These are phyloP conservation scores for Labia minor DNA, from an alignment of 2,888 invertebrate genomes.

Conservation along the genomic window DNA sequence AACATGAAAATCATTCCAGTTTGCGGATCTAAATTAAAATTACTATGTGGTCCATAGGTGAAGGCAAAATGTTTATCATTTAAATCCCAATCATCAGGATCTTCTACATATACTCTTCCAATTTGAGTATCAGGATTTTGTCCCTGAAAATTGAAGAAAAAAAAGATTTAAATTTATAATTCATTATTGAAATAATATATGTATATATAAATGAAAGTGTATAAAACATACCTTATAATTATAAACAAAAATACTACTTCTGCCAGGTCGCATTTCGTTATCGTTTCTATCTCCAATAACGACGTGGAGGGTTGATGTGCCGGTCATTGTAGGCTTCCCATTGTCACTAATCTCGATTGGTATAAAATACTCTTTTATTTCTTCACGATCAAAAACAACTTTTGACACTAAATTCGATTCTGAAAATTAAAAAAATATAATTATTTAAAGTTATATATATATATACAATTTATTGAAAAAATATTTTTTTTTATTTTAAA, in stretches of 20 bases:
- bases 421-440: constrained; percentile 28
- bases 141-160: constrained; percentile 42
- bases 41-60: constrained; percentile 44
- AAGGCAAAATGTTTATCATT: constrained; percentile 80
- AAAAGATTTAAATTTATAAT: neutral
- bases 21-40: constrained; percentile 61
- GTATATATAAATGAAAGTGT: constrained; percentile 8
- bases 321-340: constrained; percentile 60
- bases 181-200: no score
- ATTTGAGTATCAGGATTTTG: constrained; percentile 70
- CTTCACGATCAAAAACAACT: constrained; percentile 74
- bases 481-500: neutral
- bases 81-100: constrained; percentile 94
- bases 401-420: constrained; percentile 58
- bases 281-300: constrained; percentile 93
- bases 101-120: constrained; percentile 85
- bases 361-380: constrained; percentile 73
- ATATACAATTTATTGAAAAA: no score
- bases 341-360: constrained; percentile 84
- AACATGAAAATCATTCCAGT: constrained; percentile 84
- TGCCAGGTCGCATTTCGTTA: constrained; percentile 77
- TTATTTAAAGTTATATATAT: constrained; percentile 16
- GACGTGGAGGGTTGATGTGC: constrained; percentile 72
- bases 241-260: constrained; percentile 86
- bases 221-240: constrained; percentile 64